Percentiles rank a stretch among this genome's conserved stretches.
Conservation (phyloP, 2,113 vertebrate species). For the Xiphias gladius region DNA sequence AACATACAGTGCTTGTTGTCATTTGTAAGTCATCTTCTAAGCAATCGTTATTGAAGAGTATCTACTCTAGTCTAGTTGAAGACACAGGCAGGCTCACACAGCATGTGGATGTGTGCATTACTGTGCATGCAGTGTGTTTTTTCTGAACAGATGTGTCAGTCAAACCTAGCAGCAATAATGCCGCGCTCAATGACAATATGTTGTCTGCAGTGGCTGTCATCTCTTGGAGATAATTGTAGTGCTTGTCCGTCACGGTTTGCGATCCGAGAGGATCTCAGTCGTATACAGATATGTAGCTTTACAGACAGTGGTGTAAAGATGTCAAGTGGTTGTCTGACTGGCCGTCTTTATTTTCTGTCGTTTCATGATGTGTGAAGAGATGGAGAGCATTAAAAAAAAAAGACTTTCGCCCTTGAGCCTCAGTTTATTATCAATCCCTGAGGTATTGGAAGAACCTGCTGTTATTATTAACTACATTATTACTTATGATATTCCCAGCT, state of each 20-base stretch:
- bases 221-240: conserved; percentile 63
- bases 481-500: background rate
- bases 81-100: background rate
- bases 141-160: conserved; percentile 54
- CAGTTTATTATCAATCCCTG: conserved; percentile 2
- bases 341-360: background rate
- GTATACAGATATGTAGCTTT: background rate
- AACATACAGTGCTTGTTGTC: background rate
- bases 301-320: conserved; percentile 43
- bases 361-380: conserved; percentile 29
- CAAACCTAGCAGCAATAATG: conserved; percentile 49
- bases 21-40: background rate
- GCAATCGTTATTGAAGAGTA: background rate
- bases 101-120: background rate
- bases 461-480: conserved; percentile 25
- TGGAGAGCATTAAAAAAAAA: conserved; percentile 10
- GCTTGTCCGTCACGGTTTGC: conserved; percentile 68
- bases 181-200: conserved; percentile 46
- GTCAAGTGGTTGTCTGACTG: conserved; percentile 28
- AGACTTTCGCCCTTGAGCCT: background rate
- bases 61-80: conserved; percentile 3
- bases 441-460: background rate
- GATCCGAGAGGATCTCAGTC: conserved; percentile 41
- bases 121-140: conserved; percentile 1
- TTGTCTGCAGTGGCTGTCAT: conserved; percentile 56